Conservation (phyloP, 2,888 invertebrate genomes). For the Aspidiotus destructor region DNA sequence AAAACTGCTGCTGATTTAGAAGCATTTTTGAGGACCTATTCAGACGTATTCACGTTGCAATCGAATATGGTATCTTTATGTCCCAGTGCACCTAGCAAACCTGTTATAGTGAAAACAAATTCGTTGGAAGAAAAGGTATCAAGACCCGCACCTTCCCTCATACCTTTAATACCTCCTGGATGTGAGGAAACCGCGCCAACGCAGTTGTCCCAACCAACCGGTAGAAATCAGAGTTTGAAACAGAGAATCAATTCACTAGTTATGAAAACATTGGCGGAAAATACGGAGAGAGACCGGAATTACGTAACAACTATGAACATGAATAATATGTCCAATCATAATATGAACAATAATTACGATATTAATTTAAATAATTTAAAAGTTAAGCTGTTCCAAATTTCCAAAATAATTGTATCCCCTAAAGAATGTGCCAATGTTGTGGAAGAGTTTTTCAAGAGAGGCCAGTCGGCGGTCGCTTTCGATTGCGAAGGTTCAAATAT, state of each 20-base stretch:
- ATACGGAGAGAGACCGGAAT: slow-evolving; percentile 55
- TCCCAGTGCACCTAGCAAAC: slow-evolving; percentile 25
- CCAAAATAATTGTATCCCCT: slow-evolving; percentile 67
- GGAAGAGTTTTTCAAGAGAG: slow-evolving; percentile 40
- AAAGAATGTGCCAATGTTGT: slow-evolving; percentile 66
- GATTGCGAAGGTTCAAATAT: slow-evolving; percentile 91
- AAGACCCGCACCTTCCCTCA: slow-evolving; percentile 39
- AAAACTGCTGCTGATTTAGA: slow-evolving; percentile 82
- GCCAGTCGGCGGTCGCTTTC: slow-evolving; percentile 59
- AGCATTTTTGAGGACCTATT: slow-evolving; percentile 83
- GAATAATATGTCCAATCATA: slow-evolving; percentile 45
- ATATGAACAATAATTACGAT: slow-evolving; percentile 16
- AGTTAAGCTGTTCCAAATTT: slow-evolving; percentile 67
- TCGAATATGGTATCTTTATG: slow-evolving; percentile 50
- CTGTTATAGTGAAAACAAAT: slow-evolving; percentile 41
- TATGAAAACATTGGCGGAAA: slow-evolving; percentile 80
- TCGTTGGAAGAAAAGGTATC: slow-evolving; percentile 48
- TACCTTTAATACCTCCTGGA: slow-evolving; percentile 34
- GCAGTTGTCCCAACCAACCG: slow-evolving; percentile 35
- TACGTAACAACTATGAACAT: slow-evolving; percentile 45
- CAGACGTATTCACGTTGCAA: slow-evolving; percentile 89
- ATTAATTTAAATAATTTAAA: slow-evolving; percentile 58
- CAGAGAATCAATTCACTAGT: slow-evolving; percentile 80
- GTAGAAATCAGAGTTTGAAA: slow-evolving; percentile 66
- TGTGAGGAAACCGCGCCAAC: background rate